These are phyloP conservation scores for Myotis brandtii DNA, from an alignment of 2,113 vertebrate genomes.

Conservation along the genomic window DNA sequence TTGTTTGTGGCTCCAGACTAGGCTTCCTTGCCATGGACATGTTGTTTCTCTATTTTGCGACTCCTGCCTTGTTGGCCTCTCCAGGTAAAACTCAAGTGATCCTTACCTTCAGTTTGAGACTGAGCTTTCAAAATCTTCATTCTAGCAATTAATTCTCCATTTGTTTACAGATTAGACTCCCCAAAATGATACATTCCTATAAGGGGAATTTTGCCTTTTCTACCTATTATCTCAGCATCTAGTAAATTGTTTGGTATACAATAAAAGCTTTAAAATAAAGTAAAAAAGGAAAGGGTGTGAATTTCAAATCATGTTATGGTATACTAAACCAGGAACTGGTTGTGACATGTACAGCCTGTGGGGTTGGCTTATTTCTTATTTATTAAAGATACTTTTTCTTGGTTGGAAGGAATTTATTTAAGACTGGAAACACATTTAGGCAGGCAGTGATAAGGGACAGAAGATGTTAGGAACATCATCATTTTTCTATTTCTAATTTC, in stretches of 20 bases:
- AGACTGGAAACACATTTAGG: neutral
- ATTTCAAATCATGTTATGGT: neutral
- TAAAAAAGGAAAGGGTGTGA: neutral
- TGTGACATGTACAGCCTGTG: neutral
- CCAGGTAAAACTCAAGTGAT: neutral
- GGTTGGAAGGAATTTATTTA: neutral
- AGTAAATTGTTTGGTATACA: neutral
- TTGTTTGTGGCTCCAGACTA: neutral
- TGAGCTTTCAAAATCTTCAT: neutral
- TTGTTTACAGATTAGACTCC: neutral
- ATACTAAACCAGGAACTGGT: neutral
- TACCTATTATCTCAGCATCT: neutral
- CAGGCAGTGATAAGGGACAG: neutral
- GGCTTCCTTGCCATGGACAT: neutral
- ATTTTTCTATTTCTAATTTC: neutral
- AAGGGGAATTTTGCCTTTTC: neutral
- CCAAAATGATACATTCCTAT: neutral
- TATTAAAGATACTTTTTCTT: neutral
- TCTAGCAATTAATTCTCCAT: neutral
- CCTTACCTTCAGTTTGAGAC: neutral
- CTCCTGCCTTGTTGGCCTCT: neutral
- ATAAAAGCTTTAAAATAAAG: neutral
- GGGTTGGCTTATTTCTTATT: neutral
- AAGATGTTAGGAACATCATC: neutral
- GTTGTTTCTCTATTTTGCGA: neutral